phyloP scores from a whole-genome alignment of 2,888 invertebrate genomes.

The Saturnia japonica region DNA sequence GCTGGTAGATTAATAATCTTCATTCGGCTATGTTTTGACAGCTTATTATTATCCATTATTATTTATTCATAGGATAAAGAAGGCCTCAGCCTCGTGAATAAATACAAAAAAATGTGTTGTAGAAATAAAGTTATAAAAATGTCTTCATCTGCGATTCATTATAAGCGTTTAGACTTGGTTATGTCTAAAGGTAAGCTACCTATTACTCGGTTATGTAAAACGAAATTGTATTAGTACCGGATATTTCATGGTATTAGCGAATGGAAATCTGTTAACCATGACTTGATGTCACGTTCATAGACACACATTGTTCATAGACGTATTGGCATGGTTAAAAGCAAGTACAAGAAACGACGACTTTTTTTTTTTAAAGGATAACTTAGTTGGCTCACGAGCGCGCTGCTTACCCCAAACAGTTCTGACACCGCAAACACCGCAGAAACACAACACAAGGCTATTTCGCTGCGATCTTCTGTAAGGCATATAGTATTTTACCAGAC shows the following conservation, averaged over 20 bases:
- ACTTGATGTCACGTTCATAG: not conserved
- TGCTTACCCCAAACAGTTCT: no score
- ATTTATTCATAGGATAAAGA: not conserved
- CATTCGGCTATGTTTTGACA: not conserved
- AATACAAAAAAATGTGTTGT: not conserved
- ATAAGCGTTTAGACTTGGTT: not conserved
- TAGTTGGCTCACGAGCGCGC: no score
- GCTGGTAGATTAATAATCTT: not conserved
- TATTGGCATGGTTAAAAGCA: not conserved
- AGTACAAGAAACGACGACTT: not conserved
- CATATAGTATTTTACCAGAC: no score
- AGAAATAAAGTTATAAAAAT: not conserved
- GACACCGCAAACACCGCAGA: no score
- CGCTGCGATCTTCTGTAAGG: no score
- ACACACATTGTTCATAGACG: not conserved
- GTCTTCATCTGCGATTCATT: not conserved
- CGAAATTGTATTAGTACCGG: slow-evolving; percentile 29
- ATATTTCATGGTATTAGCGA: slow-evolving; percentile 28
- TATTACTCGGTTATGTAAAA: slow-evolving; percentile 20
- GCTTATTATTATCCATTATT: not conserved
- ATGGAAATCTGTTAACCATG: not conserved
- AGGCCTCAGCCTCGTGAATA: not conserved
- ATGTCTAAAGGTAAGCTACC: not conserved
- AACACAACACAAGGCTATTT: no score
- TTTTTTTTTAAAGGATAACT: no score